These are phyloP conservation scores for Lithosia quadra DNA, from an alignment of 2,888 invertebrate genomes.

Conservation along the genomic window DNA sequence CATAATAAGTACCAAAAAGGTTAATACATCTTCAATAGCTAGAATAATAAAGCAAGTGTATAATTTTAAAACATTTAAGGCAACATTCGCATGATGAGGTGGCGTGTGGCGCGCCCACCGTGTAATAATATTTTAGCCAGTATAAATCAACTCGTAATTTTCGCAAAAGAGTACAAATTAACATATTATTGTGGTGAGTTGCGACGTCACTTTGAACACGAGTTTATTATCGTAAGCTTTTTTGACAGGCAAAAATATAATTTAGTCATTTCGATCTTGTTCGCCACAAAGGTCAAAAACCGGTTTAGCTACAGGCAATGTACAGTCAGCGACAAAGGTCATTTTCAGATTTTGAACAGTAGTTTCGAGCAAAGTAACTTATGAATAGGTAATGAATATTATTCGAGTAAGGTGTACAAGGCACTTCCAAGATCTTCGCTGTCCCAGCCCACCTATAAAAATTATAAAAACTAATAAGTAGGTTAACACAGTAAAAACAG, in stretches of 20 bases:
- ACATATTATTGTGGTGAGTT: slow-evolving; percentile 54
- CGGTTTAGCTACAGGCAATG: not conserved
- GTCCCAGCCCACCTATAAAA: too few relatives aligned
- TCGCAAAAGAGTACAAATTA: slow-evolving; percentile 68
- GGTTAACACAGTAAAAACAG: too few relatives aligned
- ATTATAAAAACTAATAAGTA: not conserved
- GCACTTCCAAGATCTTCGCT: too few relatives aligned
- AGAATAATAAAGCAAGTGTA: slow-evolving; percentile 29
- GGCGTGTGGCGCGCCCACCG: slow-evolving; percentile 68
- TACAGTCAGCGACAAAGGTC: too few relatives aligned
- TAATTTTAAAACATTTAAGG: slow-evolving; percentile 49
- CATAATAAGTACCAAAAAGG: slow-evolving; percentile 18
- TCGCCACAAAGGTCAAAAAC: not conserved
- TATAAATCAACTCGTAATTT: slow-evolving; percentile 74
- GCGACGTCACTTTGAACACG: slow-evolving; percentile 48
- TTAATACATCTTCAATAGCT: slow-evolving; percentile 13
- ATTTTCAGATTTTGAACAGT: too few relatives aligned
- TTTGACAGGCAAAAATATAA: slow-evolving; percentile 6
- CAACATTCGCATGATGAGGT: slow-evolving; percentile 55
- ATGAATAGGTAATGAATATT: too few relatives aligned
- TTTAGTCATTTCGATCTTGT: not conserved
- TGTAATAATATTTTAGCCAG: slow-evolving; percentile 60
- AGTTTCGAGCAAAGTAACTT: too few relatives aligned
- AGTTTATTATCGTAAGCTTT: slow-evolving; percentile 36
- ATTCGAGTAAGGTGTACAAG: too few relatives aligned